These are phyloP conservation scores for Sebastiscus tertius DNA, from an alignment of 2,797 vertebrate genomes.

Conservation along the genomic window DNA sequence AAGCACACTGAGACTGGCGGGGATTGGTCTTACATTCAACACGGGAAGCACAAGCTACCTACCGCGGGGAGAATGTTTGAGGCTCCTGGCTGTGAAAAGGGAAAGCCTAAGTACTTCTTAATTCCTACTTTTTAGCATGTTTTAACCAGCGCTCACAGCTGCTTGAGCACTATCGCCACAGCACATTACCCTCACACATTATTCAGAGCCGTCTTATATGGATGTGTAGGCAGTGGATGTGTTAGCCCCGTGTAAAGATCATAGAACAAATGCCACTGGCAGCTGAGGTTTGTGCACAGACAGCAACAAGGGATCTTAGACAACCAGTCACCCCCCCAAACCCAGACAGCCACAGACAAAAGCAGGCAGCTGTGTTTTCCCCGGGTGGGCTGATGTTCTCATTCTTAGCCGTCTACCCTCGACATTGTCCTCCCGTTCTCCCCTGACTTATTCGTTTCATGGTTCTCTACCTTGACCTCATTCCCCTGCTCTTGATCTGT, in stretches of 20 bases:
- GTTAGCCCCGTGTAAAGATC: conserved; percentile 31
- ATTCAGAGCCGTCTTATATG: conserved; percentile 16
- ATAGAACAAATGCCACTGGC: conserved; percentile 31
- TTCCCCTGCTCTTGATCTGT: conserved; percentile 45
- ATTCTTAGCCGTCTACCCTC: conserved; percentile 39
- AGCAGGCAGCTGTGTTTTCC: conserved; percentile 39
- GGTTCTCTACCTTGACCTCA: conserved; percentile 57
- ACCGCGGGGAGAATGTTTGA: conserved; percentile 9
- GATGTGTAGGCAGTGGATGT: conserved; percentile 23
- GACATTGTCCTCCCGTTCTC: conserved; percentile 41
- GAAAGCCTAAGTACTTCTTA: conserved; percentile 21
- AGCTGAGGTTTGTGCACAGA: conserved; percentile 20
- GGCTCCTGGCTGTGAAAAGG: conserved; percentile 22
- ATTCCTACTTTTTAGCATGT: conserved; percentile 29
- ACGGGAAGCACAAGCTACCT: conserved; percentile 17
- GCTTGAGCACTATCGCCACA: conserved; percentile 9
- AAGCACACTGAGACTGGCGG: conserved; percentile 23
- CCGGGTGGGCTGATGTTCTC: conserved; percentile 40
- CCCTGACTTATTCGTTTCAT: conserved; percentile 37
- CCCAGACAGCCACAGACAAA: conserved; percentile 48
- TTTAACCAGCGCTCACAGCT: conserved; percentile 25
- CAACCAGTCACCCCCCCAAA: conserved; percentile 33
- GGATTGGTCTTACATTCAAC: conserved; percentile 37
- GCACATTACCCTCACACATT: neutral
- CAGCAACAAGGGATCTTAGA: conserved; percentile 21